Conservation (phyloP, 64 coral and sea anemone genomes). For the Astreopora myriophthalma region DNA sequence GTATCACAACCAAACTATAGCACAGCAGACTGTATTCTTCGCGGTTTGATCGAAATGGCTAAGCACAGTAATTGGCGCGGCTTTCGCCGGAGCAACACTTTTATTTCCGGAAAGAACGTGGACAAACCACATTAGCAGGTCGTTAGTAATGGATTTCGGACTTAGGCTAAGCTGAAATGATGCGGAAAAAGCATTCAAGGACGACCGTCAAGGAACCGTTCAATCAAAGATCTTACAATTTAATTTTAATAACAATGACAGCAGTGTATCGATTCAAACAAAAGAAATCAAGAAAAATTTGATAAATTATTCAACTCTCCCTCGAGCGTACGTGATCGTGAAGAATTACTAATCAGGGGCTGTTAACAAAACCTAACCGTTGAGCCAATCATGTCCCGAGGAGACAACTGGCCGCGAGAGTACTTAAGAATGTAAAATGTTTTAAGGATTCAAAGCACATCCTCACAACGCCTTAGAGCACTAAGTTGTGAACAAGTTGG, state of each 20-base stretch:
- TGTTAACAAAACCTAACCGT: not conserved
- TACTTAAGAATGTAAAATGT: not conserved
- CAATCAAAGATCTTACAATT: not conserved
- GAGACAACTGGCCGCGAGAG: not conserved
- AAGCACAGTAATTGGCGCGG: not conserved
- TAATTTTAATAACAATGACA: not conserved
- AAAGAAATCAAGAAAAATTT: slow-evolving; percentile 23
- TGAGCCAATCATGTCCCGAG: not conserved
- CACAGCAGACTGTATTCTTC: not conserved
- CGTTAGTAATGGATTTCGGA: not conserved
- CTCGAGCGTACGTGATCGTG: not conserved
- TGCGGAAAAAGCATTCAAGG: not conserved
- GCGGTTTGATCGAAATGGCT: not conserved
- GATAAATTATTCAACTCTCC: not conserved
- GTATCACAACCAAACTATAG: not conserved
- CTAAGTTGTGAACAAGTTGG: not conserved
- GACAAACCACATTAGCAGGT: not conserved
- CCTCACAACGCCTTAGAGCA: not conserved
- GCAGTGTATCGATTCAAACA: slow-evolving; percentile 8
- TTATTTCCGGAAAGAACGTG: not conserved
- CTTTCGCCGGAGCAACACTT: not conserved
- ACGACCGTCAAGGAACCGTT: not conserved
- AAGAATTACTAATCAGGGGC: slow-evolving; percentile 11
- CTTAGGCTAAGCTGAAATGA: not conserved
- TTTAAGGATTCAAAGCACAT: not conserved